Conservation (phyloP, 2,888 invertebrate species). For the Ormyrus pomaceus region DNA sequence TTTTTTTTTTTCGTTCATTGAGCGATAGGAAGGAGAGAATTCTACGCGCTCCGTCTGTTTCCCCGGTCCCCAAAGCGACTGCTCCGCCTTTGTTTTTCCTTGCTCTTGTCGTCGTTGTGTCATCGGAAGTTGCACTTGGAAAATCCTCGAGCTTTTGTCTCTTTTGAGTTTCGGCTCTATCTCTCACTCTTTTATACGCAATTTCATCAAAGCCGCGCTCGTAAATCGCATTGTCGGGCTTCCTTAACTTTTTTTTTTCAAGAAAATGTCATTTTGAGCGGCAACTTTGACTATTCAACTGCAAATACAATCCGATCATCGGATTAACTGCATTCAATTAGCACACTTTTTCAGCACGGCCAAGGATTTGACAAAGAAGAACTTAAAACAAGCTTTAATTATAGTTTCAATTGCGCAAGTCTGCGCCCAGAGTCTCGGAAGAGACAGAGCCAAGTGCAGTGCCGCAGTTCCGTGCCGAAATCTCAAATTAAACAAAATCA, state of each 20-base stretch:
- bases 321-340: constrained; percentile 37
- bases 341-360: not conserved
- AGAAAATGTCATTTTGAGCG: constrained; percentile 4
- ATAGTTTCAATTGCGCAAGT: not conserved
- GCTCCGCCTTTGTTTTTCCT: constrained; percentile 29
- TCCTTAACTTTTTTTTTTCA: not conserved
- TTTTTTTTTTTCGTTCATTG: constrained; percentile 3
- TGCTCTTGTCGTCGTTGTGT: constrained; percentile 7
- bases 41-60: constrained; percentile 4
- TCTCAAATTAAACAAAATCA: too few species aligned
- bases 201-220: constrained; percentile 33
- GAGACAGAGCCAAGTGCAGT: constrained; percentile 5
- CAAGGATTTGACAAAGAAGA: too few species aligned
- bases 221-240: constrained; percentile 38
- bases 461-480: too few species aligned
- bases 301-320: constrained; percentile 1
- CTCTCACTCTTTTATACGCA: constrained; percentile 12
- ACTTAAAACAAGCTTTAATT: too few species aligned
- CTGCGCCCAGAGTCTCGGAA: not conserved
- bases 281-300: constrained; percentile 29
- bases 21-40: not conserved
- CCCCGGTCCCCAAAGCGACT: not conserved
- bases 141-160: constrained; percentile 39
- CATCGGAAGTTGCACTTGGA: constrained; percentile 36
- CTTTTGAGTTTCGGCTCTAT: constrained; percentile 34